phyloP scores from a whole-genome alignment of 2,888 invertebrate genomes.

The Proisotoma minuta region DNA sequence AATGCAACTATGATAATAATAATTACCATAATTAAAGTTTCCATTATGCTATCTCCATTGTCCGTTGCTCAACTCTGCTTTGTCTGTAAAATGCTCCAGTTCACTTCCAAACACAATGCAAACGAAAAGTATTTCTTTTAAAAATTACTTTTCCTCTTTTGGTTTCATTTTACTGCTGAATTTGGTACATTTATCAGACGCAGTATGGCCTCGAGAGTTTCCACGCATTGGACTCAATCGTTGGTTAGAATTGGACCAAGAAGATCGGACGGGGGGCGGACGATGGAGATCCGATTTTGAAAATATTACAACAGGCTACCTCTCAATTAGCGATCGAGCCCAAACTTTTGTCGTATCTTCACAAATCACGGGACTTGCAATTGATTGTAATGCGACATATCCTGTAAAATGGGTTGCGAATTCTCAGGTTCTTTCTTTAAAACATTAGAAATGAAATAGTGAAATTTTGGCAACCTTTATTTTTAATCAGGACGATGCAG shows the following conservation, averaged over 20 bases:
- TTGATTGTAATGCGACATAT: conserved; percentile 38
- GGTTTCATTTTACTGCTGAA: background rate
- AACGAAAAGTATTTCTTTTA: no score
- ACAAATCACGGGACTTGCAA: conserved; percentile 23
- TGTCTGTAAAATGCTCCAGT: background rate
- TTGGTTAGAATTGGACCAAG: conserved; percentile 32
- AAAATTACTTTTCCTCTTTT: no score
- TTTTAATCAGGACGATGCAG: conserved; percentile 19
- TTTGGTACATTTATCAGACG: conserved; percentile 7
- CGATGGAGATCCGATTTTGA: conserved; percentile 35
- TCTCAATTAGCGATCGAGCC: conserved; percentile 24
- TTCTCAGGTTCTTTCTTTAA: conserved; percentile 3
- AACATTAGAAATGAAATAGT: no score
- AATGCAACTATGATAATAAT: background rate
- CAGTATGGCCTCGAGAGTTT: conserved; percentile 26
- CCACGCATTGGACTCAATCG: conserved; percentile 31
- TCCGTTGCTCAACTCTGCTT: background rate
- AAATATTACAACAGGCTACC: conserved; percentile 26
- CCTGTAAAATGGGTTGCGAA: conserved; percentile 32
- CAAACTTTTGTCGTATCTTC: conserved; percentile 27
- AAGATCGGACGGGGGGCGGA: conserved; percentile 17
- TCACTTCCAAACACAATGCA: no score
- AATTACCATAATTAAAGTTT: background rate
- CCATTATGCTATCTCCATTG: background rate
- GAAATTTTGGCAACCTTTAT: no score